These are phyloP conservation scores for Globodera rostochiensis DNA, from an alignment of 1,140 invertebrate species.

Conservation along the genomic window DNA sequence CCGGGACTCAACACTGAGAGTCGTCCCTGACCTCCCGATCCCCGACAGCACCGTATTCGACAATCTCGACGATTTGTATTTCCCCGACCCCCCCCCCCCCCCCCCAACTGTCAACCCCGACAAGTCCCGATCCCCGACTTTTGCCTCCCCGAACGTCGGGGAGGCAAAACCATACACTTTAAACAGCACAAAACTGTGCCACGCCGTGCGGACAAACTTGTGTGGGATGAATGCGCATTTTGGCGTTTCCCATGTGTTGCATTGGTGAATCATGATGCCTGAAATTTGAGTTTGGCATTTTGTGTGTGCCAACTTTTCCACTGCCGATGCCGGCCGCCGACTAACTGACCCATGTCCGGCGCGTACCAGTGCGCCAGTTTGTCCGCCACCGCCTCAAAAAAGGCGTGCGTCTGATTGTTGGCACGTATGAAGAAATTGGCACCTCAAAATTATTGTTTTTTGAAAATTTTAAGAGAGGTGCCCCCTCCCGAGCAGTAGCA, in stretches of 20 bases:
- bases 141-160: no score
- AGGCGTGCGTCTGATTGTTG: slow-evolving; percentile 59
- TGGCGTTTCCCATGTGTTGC: slow-evolving; percentile 59
- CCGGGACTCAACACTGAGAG: no score
- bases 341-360: slow-evolving; percentile 56
- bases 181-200: no score
- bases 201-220: slow-evolving; percentile 40
- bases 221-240: slow-evolving; percentile 60
- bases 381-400: slow-evolving; percentile 59
- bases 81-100: background rate
- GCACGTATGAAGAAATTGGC: slow-evolving; percentile 64
- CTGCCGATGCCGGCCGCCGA: background rate
- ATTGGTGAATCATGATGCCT: slow-evolving; percentile 64
- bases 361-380: slow-evolving; percentile 62
- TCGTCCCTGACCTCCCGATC: no score
- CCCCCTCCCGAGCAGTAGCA: no score
- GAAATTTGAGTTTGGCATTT: background rate
- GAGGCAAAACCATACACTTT: no score
- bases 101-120: no score
- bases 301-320: background rate
- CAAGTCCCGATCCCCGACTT: no score
- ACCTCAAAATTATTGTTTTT: slow-evolving; percentile 41
- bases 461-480: background rate
- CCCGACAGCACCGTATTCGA: no score
- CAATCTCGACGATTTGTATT: background rate